Evolutionary conservation across 2,113 vertebrate species (phyloP).

Genomic region (Eidolon helvum): DNA sequence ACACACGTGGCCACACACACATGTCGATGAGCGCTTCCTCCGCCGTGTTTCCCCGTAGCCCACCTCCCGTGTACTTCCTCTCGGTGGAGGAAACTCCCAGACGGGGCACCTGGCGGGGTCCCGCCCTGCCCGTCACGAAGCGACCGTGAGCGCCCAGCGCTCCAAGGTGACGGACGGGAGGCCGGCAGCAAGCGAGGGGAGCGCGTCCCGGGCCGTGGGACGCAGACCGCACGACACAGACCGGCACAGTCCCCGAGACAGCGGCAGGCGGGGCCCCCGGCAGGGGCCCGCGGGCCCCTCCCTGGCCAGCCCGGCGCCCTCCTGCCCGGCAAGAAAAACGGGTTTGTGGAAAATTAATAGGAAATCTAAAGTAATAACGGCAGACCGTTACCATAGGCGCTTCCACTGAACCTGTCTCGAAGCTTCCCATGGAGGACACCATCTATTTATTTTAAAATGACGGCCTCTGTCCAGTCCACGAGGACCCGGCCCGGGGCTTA

Average conservation of each 20-base stretch:
- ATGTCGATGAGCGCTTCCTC: conserved; percentile 36
- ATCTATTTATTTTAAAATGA: not conserved
- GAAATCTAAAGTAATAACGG: not conserved
- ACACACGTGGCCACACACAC: conserved; percentile 5
- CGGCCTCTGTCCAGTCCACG: not conserved
- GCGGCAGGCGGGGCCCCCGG: too few species aligned
- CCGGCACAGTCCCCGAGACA: too few species aligned
- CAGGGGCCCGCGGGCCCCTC: too few species aligned
- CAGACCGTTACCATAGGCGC: not conserved
- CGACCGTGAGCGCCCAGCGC: conserved; percentile 22
- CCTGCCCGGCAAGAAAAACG: not conserved
- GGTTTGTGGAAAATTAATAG: not conserved
- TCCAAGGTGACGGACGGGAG: conserved; percentile 56
- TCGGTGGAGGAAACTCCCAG: conserved; percentile 28
- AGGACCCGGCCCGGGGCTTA: too few species aligned
- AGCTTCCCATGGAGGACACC: not conserved
- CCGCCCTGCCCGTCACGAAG: conserved; percentile 53
- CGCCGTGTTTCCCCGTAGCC: conserved; percentile 61
- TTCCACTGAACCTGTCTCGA: not conserved
- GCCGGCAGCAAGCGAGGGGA: not conserved
- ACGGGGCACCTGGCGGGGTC: conserved; percentile 60
- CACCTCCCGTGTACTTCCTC: conserved; percentile 69
- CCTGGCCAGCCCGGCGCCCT: not conserved
- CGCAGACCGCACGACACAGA: too few species aligned
- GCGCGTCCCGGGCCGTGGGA: not conserved